Conservation (phyloP, 2,797 vertebrate species). For the Myotis pilosus region DNA sequence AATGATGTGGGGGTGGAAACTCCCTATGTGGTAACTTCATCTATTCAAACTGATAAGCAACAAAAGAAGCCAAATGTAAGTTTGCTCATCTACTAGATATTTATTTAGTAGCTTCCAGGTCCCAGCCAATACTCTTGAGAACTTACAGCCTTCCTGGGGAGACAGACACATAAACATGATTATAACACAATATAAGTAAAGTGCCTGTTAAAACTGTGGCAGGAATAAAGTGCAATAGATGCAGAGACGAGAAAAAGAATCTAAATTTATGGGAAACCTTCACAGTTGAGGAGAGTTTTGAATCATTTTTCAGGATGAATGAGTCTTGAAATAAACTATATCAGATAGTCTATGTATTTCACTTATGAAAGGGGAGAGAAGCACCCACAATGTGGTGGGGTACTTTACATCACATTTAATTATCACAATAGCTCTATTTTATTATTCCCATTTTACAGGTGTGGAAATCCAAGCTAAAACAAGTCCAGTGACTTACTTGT, state of each 20-base stretch:
- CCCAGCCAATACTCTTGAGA: slow-evolving; percentile 46
- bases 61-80: slow-evolving; percentile 53
- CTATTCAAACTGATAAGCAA: slow-evolving; percentile 34
- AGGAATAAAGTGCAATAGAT: slow-evolving; percentile 23
- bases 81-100: slow-evolving; percentile 27
- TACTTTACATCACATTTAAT: background rate
- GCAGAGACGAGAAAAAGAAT: background rate
- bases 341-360: background rate
- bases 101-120: slow-evolving; percentile 55
- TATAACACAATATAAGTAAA: slow-evolving; percentile 30
- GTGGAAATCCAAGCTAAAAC: slow-evolving; percentile 38
- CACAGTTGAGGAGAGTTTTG: background rate
- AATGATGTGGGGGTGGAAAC: slow-evolving; percentile 32
- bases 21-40: slow-evolving; percentile 35
- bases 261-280: slow-evolving; percentile 1
- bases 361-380: background rate
- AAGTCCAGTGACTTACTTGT: background rate
- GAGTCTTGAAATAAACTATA: background rate
- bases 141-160: slow-evolving; percentile 1
- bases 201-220: background rate
- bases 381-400: background rate
- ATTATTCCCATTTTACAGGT: background rate
- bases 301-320: background rate
- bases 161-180: slow-evolving; percentile 32
- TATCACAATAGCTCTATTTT: background rate